Base-by-base conservation (phyloP, 2,797 vertebrate genomes). In the Aldrovandia affinis region DNA sequence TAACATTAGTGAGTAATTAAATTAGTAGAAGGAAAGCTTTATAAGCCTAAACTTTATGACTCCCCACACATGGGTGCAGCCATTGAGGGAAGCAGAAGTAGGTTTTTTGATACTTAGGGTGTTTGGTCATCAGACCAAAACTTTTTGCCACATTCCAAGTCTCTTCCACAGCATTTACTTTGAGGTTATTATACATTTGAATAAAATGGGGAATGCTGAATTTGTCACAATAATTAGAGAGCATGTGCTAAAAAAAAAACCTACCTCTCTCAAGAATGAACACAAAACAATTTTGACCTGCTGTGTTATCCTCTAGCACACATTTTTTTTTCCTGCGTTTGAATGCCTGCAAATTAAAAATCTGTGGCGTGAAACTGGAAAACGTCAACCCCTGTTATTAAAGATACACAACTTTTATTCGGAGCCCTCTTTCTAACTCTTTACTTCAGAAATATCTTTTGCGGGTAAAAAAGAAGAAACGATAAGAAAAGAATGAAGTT, bases 261-360 rank as follows among this genome's bases (percentile, higher is more conserved):
- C n/a, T 44, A 39, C 9, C 22, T 25, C 36, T 75, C 39, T 75
- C 18, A 75, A 44, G 18, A 36, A 50, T 44, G 39, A 75, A 75
- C 70, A 44, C 65, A 14, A 68, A 68, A 68, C 70, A 75, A 18
- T 25, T 75, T n/a, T 75, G 39, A 75, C 70, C 70, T 8, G 36
- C 1, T n/a, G 39, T 39, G 18, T 44, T 75, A 22, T 44, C 39
- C 70, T 25, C 36, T 25, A 75, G 39, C 70, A 75, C 70, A 75
- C 70, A 44, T 75, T 25, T 57, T 70, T n/a, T 15, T 70, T 70
- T 9, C 39, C 70, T 42, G 70, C 36, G 22, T 75, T 75, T 75
- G 15, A 75, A 10, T 44, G 70, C 70, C 70, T n/a, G 39, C 70
- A 75, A 75, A 75, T 75, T 75, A 75, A 75, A 70, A 75, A 44